Evolutionary conservation across 2,888 invertebrate genomes (phyloP).

Genomic region (Epistrophe eligans): DNA sequence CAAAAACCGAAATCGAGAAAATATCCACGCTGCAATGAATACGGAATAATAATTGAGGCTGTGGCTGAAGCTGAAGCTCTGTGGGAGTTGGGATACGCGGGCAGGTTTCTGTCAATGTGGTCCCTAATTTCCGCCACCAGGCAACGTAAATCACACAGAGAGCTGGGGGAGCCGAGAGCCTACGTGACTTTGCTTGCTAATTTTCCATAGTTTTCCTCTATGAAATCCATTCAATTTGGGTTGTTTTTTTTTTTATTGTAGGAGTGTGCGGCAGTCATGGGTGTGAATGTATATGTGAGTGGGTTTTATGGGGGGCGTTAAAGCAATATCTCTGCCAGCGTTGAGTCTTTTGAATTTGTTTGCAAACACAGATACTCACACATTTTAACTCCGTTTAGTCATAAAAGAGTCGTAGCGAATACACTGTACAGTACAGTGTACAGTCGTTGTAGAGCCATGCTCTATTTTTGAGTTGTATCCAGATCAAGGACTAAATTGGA

Average conservation of each 20-base stretch:
- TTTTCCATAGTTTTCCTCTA: conserved; percentile 55
- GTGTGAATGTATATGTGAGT: background rate
- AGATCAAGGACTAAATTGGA: conserved; percentile 76
- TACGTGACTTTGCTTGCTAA: conserved; percentile 73
- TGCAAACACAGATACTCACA: conserved; percentile 19
- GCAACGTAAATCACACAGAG: conserved; percentile 71
- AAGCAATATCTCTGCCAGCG: conserved; percentile 3
- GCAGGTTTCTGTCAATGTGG: conserved; percentile 55
- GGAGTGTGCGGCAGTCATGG: background rate
- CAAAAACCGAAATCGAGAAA: conserved; percentile 38
- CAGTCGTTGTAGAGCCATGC: conserved; percentile 31
- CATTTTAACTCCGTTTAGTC: conserved; percentile 10
- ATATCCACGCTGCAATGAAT: conserved; percentile 59
- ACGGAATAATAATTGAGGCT: conserved; percentile 56
- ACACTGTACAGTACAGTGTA: background rate
- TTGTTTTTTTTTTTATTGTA: conserved; percentile 1
- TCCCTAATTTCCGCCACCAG: conserved; percentile 68
- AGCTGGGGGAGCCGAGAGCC: conserved; percentile 24
- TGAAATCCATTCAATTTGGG: conserved; percentile 50
- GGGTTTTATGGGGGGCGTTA: background rate
- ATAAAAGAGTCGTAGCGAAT: conserved; percentile 20
- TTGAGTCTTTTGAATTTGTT: conserved; percentile 59
- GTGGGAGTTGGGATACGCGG: background rate
- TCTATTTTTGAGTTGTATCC: conserved; percentile 72
- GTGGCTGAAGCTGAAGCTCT: conserved; percentile 36